Evolutionary conservation across 2,888 invertebrate genomes (phyloP).

Genomic region (Cordilura impudica): DNA sequence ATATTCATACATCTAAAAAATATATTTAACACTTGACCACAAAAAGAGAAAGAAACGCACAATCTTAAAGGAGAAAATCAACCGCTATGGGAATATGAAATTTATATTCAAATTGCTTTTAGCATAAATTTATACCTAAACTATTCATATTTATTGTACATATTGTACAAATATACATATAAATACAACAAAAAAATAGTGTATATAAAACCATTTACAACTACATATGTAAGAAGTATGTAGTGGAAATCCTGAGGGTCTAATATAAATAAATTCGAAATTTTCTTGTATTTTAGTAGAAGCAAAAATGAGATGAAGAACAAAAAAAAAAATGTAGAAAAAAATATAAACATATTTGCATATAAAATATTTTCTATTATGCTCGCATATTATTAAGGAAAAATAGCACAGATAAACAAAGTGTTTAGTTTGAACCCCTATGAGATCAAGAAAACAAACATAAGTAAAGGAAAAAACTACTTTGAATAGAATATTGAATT

Average conservation of each 20-base stretch:
- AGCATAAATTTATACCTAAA: conserved; percentile 50
- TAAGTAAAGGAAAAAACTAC: conserved; percentile 5
- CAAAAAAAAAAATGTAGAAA: conserved; percentile 22
- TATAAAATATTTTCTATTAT: conserved; percentile 55
- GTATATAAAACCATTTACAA: no score
- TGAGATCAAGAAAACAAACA: conserved; percentile 12
- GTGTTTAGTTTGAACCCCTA: conserved; percentile 33
- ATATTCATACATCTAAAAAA: conserved; percentile 51
- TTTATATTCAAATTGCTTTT: conserved; percentile 56
- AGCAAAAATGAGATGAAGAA: conserved; percentile 12
- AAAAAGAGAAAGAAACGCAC: conserved; percentile 40
- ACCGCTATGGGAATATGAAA: not conserved
- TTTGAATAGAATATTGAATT: conserved; percentile 55
- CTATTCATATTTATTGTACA: conserved; percentile 33
- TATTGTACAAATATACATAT: not conserved
- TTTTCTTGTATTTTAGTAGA: conserved; percentile 48
- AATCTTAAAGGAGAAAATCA: not conserved
- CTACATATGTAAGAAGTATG: conserved; percentile 23
- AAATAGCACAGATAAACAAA: conserved; percentile 16
- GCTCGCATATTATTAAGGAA: conserved; percentile 35
- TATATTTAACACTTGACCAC: conserved; percentile 58
- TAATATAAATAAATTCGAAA: conserved; percentile 61
- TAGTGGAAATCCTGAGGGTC: conserved; percentile 51
- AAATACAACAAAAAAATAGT: no score
- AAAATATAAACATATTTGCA: conserved; percentile 60